Base-by-base conservation (phyloP, 2,797 vertebrate species). In the Eupleurogrammus muticus region DNA sequence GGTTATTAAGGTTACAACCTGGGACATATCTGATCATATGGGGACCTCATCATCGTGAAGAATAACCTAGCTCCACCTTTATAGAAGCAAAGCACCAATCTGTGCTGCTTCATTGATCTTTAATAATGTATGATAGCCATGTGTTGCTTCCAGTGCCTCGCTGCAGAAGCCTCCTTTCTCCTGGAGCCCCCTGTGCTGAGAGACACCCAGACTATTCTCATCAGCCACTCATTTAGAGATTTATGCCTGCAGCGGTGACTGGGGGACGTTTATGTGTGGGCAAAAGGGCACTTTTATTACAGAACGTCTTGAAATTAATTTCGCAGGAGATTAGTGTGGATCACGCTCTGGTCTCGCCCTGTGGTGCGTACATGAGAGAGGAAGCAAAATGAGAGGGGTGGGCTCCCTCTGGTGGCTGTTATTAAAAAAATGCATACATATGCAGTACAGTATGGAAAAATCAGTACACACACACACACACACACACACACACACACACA, bases 281-380 rank as follows among this genome's bases (percentile, higher is more conserved):
- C 77, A 82, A 84, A 87, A 81, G 78, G 86, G 62, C 86, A 82
- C 80, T 87, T 91, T 92, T 89, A 90, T 90, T 89, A 87, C 77
- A 81, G 78, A 79, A 86, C 79, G 83, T 89, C 84, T 81, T 68
- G 64, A 85, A 92, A 91, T 91, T 80, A 85, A 93, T 91, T 93
- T 91, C 4, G 76, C 77, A 77, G 73, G 40, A 89, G 88, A 91
- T 89, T 84, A 87, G 70, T 80, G 76, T 51, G 66, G 70, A 82
- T 86, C 72, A 24, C 19, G 16, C 74, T 84, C 73, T 80, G 55
- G 54, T 83, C 62, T 87, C 44, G 4, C 46, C 66, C 74, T 67
- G 53, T 73, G 57, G 32, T 61, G 69, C 59, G 35, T 63, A 9
- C 35, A 38, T 49, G 53, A 50, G 46, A 20, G 3, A 4, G 19